These are phyloP conservation scores for Cossypha dichroa DNA, from an alignment of 2,797 vertebrate genomes.

Conservation along the genomic window DNA sequence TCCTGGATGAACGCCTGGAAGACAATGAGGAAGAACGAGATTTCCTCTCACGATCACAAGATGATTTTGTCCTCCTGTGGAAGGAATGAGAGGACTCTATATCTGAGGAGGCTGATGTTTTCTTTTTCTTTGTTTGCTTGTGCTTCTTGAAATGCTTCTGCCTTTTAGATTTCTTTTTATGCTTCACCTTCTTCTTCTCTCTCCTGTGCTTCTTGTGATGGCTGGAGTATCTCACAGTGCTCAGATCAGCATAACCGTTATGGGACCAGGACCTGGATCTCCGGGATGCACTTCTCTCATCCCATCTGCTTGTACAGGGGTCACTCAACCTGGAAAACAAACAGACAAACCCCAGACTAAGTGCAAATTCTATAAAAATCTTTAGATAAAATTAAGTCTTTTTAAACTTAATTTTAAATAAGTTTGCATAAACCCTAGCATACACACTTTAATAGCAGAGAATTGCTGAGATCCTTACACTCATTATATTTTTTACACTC, in stretches of 20 bases:
- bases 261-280: conserved; percentile 89
- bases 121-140: conserved; percentile 77
- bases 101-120: conserved; percentile 66
- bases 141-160: conserved; percentile 88
- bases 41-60: conserved; percentile 70
- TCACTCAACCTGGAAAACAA: conserved; percentile 77
- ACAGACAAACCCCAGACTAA: not conserved
- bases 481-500: accelerated
- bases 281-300: conserved; percentile 85
- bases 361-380: not conserved
- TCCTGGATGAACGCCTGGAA: conserved; percentile 77
- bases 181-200: conserved; percentile 90
- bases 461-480: not conserved
- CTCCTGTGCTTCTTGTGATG: conserved; percentile 80
- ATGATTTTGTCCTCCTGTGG: conserved; percentile 73
- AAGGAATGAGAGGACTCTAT: conserved; percentile 79
- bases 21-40: conserved; percentile 81
- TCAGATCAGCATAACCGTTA: conserved; percentile 82
- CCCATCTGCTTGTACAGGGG: conserved; percentile 87
- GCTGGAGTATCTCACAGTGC: conserved; percentile 79
- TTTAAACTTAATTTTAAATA: not conserved
- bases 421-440: not conserved
- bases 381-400: not conserved
- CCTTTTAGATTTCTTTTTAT: conserved; percentile 93
- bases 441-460: not conserved